phyloP scores from a whole-genome alignment of 2,797 vertebrate species.

The Orestias chungarensis region DNA sequence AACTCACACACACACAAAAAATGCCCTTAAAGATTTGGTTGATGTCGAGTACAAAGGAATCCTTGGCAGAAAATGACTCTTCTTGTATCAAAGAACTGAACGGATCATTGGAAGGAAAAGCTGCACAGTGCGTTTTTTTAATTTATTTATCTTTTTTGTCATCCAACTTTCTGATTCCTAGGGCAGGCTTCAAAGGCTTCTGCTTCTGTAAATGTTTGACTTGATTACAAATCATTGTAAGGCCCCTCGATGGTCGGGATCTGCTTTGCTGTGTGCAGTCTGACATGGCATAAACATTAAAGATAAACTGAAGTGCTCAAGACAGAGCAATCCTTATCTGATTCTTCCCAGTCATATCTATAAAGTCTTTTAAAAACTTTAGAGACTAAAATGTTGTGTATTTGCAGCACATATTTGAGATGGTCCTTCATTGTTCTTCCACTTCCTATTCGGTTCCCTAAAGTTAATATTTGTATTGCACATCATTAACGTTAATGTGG shows the following conservation, averaged over 20 bases:
- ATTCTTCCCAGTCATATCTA: neutral
- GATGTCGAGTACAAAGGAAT: constrained; percentile 43
- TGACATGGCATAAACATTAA: neutral
- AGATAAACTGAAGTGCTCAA: neutral
- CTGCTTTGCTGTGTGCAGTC: neutral
- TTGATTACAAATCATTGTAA: constrained; percentile 45
- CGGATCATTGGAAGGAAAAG: constrained; percentile 33
- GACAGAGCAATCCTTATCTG: neutral
- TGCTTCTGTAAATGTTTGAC: constrained; percentile 28
- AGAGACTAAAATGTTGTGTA: neutral
- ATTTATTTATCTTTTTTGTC: no score
- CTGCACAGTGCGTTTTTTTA: neutral
- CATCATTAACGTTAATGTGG: neutral
- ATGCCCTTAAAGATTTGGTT: constrained; percentile 7
- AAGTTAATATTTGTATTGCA: neutral
- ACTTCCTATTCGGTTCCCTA: neutral
- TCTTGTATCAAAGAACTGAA: constrained; percentile 27
- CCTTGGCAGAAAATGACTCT: constrained; percentile 9
- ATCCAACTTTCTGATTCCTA: constrained; percentile 46
- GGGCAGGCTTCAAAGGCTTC: constrained; percentile 46
- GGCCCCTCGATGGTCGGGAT: neutral
- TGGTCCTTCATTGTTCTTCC: neutral
- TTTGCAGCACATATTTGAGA: neutral
- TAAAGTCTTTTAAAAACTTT: neutral
- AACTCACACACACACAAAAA: neutral